A percentile compares a stretch with the other conserved stretches of the same genome.
Evolutionary conservation across 1,140 invertebrate genomes (phyloP).

Genomic region (Procambarus clarkii): DNA sequence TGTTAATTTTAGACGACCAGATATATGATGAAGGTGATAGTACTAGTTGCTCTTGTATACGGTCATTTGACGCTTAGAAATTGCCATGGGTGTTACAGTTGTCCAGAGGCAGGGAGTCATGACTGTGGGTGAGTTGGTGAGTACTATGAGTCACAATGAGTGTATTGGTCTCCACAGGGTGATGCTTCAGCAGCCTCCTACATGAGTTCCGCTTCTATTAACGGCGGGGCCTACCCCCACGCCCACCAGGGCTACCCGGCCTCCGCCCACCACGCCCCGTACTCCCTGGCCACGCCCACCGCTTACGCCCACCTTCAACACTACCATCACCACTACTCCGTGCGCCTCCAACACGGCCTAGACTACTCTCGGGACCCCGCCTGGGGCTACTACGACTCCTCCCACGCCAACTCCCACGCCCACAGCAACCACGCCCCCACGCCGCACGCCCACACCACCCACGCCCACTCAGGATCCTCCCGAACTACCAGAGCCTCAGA

Average conservation of each 20-base stretch:
- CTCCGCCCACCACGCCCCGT: constrained; percentile 7
- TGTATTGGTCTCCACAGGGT: neutral
- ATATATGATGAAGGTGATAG: too few relatives aligned
- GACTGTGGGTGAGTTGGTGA: too few relatives aligned
- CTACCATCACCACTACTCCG: constrained; percentile 37
- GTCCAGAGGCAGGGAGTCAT: too few relatives aligned
- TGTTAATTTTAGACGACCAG: too few relatives aligned
- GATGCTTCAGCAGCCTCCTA: neutral
- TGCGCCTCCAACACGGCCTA: constrained; percentile 17
- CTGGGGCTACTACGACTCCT: constrained; percentile 60
- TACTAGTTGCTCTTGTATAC: too few relatives aligned
- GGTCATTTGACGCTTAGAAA: too few relatives aligned
- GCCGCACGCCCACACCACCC: constrained; percentile 4
- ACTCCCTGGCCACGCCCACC: neutral
- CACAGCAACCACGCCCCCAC: neutral
- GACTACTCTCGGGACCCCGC: constrained; percentile 60
- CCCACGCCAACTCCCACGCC: neutral
- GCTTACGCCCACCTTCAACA: constrained; percentile 22
- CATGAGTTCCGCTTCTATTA: constrained; percentile 16
- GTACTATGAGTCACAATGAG: too few relatives aligned
- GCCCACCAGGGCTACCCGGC: neutral
- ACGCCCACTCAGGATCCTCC: too few relatives aligned
- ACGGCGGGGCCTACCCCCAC: constrained; percentile 1
- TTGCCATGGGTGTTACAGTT: too few relatives aligned
- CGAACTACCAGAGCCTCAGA: neutral